Conservation (phyloP, 2,888 invertebrate genomes). For the Coelogynopora nodosa region DNA sequence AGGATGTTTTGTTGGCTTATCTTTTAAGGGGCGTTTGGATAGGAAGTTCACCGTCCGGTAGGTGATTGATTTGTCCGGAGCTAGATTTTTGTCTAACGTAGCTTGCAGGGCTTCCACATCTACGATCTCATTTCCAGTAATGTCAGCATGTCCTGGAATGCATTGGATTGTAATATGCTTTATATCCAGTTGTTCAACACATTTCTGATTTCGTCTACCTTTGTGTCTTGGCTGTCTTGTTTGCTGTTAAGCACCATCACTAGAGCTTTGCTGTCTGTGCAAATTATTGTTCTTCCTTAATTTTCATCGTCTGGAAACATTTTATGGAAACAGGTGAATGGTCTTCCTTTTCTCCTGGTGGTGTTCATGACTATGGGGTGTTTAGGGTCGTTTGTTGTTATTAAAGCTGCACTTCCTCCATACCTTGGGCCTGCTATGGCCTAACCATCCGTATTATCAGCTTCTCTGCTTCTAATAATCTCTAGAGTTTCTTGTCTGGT, state of each 20-base stretch:
- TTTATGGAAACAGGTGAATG: background rate
- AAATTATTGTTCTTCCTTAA: background rate
- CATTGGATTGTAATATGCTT: background rate
- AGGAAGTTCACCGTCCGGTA: background rate
- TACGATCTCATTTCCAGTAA: background rate
- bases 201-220: background rate
- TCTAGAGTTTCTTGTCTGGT: background rate
- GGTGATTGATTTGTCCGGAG: background rate
- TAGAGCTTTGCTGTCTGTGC: constrained; percentile 21
- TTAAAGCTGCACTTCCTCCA: background rate
- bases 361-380: too few relatives aligned
- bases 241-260: background rate
- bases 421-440: background rate
- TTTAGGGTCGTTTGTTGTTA: background rate
- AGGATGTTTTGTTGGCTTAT: background rate
- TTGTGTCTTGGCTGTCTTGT: background rate
- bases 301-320: background rate
- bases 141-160: background rate
- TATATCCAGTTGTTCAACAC: background rate
- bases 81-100: background rate
- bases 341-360: background rate
- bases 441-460: background rate
- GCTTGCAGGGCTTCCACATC: background rate
- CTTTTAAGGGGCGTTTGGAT: background rate
- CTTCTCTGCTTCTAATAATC: background rate